Percentiles rank a stretch among this genome's conserved stretches.
phyloP scores from a whole-genome alignment of 2,888 invertebrate genomes.

The Cryptus armator region DNA sequence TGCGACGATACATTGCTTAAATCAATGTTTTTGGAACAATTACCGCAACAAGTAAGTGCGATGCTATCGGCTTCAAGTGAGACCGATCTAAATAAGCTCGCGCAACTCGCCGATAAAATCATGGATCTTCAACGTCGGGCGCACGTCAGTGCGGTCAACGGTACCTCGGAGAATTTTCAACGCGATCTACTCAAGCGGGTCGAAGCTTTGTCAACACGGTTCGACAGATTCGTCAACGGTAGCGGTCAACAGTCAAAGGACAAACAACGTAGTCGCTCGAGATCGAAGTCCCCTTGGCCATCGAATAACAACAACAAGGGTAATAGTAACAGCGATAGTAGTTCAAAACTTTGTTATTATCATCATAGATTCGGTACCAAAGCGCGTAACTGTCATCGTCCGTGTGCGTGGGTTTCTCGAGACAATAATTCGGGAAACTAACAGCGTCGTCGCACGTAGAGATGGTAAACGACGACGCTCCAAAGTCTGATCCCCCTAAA shows the following conservation, averaged over 20 bases:
- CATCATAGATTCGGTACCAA: conserved; percentile 11
- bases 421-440: conserved; percentile 13
- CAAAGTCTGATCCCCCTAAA: conserved; percentile 6
- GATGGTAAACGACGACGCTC: conserved; percentile 73
- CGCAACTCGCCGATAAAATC: conserved; percentile 51
- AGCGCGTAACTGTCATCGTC: conserved; percentile 18
- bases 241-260: background rate
- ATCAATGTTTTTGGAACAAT: conserved; percentile 39
- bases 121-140: conserved; percentile 16
- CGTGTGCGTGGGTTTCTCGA: conserved; percentile 20
- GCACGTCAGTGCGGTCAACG: background rate
- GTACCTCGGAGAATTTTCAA: background rate
- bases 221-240: background rate
- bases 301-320: conserved; percentile 2
- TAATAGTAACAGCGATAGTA: background rate
- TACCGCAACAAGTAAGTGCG: conserved; percentile 46
- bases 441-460: conserved; percentile 67
- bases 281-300: conserved; percentile 14
- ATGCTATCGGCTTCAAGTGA: conserved; percentile 29
- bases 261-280: background rate
- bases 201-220: conserved; percentile 19
- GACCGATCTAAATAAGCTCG: conserved; percentile 33
- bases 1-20: conserved; percentile 10
- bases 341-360: background rate
- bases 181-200: background rate